Evolutionary conservation across 2,113 vertebrate genomes (phyloP), one percentile per base, ranked within the genome.

Genomic region (Lampris incognitus): DNA sequence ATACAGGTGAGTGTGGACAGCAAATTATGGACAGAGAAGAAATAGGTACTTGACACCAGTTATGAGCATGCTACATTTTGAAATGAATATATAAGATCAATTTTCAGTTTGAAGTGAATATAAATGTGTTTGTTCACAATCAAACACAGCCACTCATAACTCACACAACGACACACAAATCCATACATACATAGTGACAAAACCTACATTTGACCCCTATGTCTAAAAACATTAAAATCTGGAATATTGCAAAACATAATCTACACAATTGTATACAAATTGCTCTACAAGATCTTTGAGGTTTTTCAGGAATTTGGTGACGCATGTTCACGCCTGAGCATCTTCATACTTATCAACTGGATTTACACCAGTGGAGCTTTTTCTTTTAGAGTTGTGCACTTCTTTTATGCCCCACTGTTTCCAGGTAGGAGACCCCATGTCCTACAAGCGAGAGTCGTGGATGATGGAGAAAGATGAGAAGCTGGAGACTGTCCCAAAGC

Each of bases 401-500:
- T 37, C 44, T 50, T 50, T 10, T 10, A 42, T 37, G 24, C 72
- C 73, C 57, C 61, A 61, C 58, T 60, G 63, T 61, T 40, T 6
- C 55, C 85, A 96, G 96, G 96, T 97, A 44, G 96, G 96, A 54
- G 96, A 96, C 40, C 95, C 95, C 48, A 90, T 94, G 0, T 95
- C 95, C 0, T 97, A 97, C 90, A 92, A 95, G 56, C 92, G 94
- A 2, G 96, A 97, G 86, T 96, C 96, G 0, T 97, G 96, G 96
- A 95, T 96, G 86, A 96, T 97, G 96, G 96, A 89, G 68, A 96
- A 95, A 44, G 95, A 97, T 59, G 96, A 97, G 90, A 96, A 97
- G 92, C 89, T 97, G 85, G 82, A 91, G 1, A 92, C 72, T 0
- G 95, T 97, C 73, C 96, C 96, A 0, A 44, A 84, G 51, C 90